Percentiles rank a stretch among this genome's conserved stretches.
These are phyloP conservation scores for Nasonia longicornis DNA, from an alignment of 1,140 invertebrate species.

Conservation along the genomic window DNA sequence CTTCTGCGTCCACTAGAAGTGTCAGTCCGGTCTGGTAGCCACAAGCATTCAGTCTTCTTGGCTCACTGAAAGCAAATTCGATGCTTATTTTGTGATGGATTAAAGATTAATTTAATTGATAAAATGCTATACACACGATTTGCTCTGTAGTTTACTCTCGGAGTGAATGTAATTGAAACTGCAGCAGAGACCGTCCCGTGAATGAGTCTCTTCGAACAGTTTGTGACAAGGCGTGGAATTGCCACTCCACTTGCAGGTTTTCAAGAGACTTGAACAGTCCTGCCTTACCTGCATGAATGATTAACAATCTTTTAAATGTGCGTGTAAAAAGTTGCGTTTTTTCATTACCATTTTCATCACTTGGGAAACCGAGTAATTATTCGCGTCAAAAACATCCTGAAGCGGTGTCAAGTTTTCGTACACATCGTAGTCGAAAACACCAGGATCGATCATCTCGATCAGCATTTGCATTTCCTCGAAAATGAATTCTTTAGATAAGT, in stretches of 20 bases:
- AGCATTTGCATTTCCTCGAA: conserved; percentile 53
- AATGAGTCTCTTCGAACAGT: conserved; percentile 72
- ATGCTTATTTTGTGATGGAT: no score
- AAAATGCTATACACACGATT: conserved; percentile 2
- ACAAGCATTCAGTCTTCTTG: conserved; percentile 66
- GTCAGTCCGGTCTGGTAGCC: conserved; percentile 75
- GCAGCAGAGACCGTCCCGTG: conserved; percentile 73
- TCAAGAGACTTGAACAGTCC: conserved; percentile 71
- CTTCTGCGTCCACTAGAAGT: conserved; percentile 68
- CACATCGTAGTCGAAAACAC: conserved; percentile 47
- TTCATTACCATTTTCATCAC: conserved; percentile 53
- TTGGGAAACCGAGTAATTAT: conserved; percentile 58
- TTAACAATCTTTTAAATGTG: not conserved
- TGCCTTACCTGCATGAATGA: conserved; percentile 59
- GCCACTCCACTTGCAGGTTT: conserved; percentile 76
- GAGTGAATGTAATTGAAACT: conserved; percentile 73
- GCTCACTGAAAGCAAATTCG: conserved; percentile 24
- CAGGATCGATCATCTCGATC: conserved; percentile 53
- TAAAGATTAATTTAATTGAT: no score
- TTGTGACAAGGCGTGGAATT: conserved; percentile 69
- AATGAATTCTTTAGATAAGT: conserved; percentile 49
- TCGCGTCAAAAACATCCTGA: conserved; percentile 62
- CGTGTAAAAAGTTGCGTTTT: not conserved
- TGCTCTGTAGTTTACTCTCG: not conserved
- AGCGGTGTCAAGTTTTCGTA: conserved; percentile 54